Percentiles rank a stretch among this genome's conserved stretches.
Conservation (phyloP, 2,888 invertebrate genomes). For the Amphipoea oculea region DNA sequence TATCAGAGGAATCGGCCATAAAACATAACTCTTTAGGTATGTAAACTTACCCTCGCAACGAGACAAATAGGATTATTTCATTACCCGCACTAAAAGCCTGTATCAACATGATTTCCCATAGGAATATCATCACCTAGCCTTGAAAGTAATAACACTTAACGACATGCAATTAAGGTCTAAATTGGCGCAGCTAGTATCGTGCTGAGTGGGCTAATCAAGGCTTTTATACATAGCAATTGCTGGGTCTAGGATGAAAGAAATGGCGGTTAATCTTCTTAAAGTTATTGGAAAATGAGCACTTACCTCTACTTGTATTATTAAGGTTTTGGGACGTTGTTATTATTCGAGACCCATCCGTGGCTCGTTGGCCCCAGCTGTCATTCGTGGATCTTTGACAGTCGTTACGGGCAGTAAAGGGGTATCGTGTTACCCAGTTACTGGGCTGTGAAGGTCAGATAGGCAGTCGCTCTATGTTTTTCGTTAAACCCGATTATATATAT, state of each 20-base stretch:
- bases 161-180: constrained; percentile 64
- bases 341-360: too few species aligned
- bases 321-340: not conserved
- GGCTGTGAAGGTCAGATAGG: too few species aligned
- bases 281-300: constrained; percentile 15
- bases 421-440: too few species aligned
- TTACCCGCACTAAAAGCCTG: constrained; percentile 49
- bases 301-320: not conserved
- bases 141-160: constrained; percentile 64
- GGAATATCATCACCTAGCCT: constrained; percentile 58
- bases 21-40: not conserved
- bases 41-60: not conserved
- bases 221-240: constrained; percentile 41
- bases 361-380: too few species aligned
- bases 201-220: constrained; percentile 40
- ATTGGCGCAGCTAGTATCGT: constrained; percentile 62
- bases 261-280: constrained; percentile 9
- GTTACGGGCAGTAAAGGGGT: too few species aligned
- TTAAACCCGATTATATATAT: too few species aligned
- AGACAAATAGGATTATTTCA: constrained; percentile 33
- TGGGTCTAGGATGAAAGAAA: constrained; percentile 20
- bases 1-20: not conserved
- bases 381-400: too few species aligned
- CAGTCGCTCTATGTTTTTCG: too few species aligned
- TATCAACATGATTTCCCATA: constrained; percentile 57